phyloP scores from a whole-genome alignment of 1,140 invertebrate genomes.

The Apis mellifera region Amel_HAv3.1 CM009932.2:12233501-12234000 shows the following conservation, averaged over 20 bases:
- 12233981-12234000: constrained; percentile 69
- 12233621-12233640: not conserved
- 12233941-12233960: constrained; percentile 26
- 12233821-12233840: not conserved
- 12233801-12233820: constrained; percentile 21
- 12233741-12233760: too few species aligned
- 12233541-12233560: constrained; percentile 71
- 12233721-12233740: not conserved
- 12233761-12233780: not conserved
- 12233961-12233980: constrained; percentile 69
- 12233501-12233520: constrained; percentile 28
- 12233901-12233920: not conserved
- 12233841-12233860: constrained; percentile 4
- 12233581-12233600: constrained; percentile 14
- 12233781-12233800: not conserved
- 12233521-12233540: constrained; percentile 56
- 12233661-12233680: too few species aligned
- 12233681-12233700: too few species aligned
- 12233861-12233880: not conserved
- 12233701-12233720: not conserved
- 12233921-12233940: not conserved
- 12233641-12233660: too few species aligned
- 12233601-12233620: too few species aligned
- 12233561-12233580: constrained; percentile 72
- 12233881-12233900: not conserved